Evolutionary conservation across 2,113 vertebrate species (phyloP).

Genomic region (Accipiter cooperii): DNA sequence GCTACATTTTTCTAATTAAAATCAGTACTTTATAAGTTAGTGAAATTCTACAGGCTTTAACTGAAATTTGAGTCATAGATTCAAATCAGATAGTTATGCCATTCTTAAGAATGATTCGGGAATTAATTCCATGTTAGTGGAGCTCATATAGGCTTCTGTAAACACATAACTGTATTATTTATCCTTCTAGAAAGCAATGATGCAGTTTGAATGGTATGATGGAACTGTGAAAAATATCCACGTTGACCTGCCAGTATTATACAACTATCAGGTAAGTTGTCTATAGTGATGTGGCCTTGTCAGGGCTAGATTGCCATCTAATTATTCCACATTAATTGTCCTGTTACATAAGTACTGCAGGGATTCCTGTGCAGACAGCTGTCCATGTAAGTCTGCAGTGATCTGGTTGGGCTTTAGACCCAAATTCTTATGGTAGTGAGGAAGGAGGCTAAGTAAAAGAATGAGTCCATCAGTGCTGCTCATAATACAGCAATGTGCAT

Average conservation of each 20-base stretch:
- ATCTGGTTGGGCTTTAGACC: not conserved
- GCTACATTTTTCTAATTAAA: not conserved
- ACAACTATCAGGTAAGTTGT: constrained; percentile 77
- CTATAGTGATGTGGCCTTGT: not conserved
- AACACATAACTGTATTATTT: not conserved
- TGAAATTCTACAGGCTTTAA: not conserved
- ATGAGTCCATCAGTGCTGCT: not conserved
- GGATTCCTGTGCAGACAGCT: not conserved
- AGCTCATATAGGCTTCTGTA: not conserved
- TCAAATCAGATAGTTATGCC: not conserved
- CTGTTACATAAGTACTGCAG: not conserved
- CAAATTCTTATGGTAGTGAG: not conserved
- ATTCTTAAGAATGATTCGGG: not conserved
- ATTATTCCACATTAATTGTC: not conserved
- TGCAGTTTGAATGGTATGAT: constrained; percentile 80
- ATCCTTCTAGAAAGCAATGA: constrained; percentile 73
- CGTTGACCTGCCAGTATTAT: constrained; percentile 72
- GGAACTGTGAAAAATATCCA: constrained; percentile 81
- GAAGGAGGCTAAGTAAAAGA: not conserved
- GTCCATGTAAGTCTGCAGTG: not conserved
- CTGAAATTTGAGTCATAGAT: not conserved
- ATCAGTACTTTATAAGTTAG: not conserved
- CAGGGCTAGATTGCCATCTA: not conserved
- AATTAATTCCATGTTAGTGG: not conserved
- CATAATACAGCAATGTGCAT: not conserved